Evolutionary conservation across 2,113 vertebrate species (phyloP).

Genomic region (Acanthisitta chloris): DNA sequence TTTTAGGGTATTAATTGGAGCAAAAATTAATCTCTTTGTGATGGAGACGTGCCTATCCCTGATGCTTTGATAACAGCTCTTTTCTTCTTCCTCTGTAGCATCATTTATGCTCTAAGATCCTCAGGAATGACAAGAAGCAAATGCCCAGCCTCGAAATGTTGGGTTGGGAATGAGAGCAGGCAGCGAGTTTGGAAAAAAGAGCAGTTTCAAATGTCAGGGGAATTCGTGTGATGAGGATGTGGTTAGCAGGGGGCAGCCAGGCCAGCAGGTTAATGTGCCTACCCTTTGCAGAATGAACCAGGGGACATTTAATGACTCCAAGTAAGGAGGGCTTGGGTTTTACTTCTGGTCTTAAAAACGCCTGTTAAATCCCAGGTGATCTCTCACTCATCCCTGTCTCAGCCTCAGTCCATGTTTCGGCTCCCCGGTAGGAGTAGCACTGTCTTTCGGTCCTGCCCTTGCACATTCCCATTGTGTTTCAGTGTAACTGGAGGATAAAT

Average conservation of each 20-base stretch:
- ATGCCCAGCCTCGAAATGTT: neutral
- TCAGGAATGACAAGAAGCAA: neutral
- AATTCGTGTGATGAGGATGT: conserved; percentile 24
- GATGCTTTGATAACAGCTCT: neutral
- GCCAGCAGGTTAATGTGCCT: conserved; percentile 50
- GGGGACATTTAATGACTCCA: neutral
- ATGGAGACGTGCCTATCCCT: neutral
- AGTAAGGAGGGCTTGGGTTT: neutral
- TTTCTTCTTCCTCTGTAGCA: neutral
- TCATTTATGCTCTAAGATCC: neutral
- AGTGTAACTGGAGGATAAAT: rapidly evolving
- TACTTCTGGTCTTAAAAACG: neutral
- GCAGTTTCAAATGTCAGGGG: conserved; percentile 52
- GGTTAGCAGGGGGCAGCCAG: neutral
- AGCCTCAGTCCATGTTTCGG: neutral
- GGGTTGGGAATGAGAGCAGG: neutral
- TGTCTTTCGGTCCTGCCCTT: neutral
- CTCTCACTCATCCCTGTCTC: neutral
- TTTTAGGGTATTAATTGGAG: neutral
- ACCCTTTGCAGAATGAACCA: conserved; percentile 28
- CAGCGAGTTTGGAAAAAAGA: neutral
- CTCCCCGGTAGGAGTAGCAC: rapidly evolving
- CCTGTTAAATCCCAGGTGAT: neutral
- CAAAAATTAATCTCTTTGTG: neutral
- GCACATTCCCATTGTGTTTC: rapidly evolving